Evolutionary conservation across 1,140 invertebrate species (phyloP).

Genomic region (Pseudachorutes palmiensis): DNA sequence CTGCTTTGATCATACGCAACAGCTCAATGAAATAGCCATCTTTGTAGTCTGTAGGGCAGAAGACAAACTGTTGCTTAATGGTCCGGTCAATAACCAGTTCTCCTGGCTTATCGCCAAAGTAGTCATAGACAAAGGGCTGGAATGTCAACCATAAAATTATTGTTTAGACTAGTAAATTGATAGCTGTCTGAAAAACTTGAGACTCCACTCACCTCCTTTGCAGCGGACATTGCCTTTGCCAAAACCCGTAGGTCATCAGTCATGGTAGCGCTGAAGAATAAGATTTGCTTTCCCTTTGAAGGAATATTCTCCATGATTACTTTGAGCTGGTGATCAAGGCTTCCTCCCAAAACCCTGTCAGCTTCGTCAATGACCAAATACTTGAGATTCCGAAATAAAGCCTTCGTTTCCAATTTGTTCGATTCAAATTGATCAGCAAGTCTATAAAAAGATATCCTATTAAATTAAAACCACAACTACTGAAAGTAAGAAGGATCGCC

Average conservation of each 20-base stretch:
- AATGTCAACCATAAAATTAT: conserved; percentile 49
- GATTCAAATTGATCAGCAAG: conserved; percentile 7
- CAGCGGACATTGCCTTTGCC: conserved; percentile 39
- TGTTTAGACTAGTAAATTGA: conserved; percentile 37
- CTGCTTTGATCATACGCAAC: conserved; percentile 63
- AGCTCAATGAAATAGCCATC: conserved; percentile 90
- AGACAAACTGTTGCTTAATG: conserved; percentile 73
- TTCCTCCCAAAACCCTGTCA: conserved; percentile 72
- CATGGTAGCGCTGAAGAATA: conserved; percentile 94
- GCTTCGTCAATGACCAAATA: conserved; percentile 90
- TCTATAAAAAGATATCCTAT: background rate
- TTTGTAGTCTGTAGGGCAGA: conserved; percentile 79
- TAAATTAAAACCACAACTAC: background rate
- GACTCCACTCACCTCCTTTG: background rate
- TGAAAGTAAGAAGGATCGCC: background rate
- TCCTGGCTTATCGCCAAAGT: conserved; percentile 6
- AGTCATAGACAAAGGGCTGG: conserved; percentile 24
- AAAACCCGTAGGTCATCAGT: conserved; percentile 56
- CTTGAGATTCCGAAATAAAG: conserved; percentile 68
- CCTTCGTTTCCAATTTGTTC: conserved; percentile 48
- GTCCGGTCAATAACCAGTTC: conserved; percentile 50
- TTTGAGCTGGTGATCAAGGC: conserved; percentile 68
- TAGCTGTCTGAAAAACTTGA: background rate
- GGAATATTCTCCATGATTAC: conserved; percentile 72
- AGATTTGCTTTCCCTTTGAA: conserved; percentile 62